Evolutionary conservation across 2,113 vertebrate genomes (phyloP).

Genomic region (Chlorodrepanis virens): DNA sequence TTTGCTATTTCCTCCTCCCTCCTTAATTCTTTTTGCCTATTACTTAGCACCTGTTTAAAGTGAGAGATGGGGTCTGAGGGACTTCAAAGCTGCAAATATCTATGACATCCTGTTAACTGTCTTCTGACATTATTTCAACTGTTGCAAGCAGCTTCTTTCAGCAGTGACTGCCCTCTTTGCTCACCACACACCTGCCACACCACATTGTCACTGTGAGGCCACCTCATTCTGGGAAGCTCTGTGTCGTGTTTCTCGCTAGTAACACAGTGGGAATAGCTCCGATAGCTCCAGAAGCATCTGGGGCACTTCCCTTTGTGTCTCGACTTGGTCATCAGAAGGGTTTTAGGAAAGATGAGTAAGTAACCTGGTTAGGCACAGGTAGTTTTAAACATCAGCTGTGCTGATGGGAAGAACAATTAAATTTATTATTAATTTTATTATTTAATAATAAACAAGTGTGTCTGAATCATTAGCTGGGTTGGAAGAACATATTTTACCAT

Average conservation of each 20-base stretch:
- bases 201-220: neutral
- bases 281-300: neutral
- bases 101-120: neutral
- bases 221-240: neutral
- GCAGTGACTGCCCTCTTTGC: neutral
- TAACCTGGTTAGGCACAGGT: neutral
- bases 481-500: neutral
- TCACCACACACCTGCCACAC: neutral
- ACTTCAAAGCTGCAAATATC: neutral
- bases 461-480: neutral
- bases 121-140: neutral
- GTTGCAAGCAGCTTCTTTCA: neutral
- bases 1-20: neutral
- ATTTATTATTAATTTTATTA: neutral
- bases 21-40: neutral
- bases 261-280: neutral
- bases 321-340: neutral
- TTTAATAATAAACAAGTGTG: neutral
- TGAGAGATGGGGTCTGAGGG: neutral
- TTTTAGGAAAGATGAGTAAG: neutral
- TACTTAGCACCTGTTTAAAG: neutral
- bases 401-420: neutral
- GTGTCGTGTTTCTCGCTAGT: neutral
- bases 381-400: neutral
- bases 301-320: neutral